phyloP scores from a whole-genome alignment of 2,888 invertebrate species.

The Rhimphoctona megacephalus region DNA sequence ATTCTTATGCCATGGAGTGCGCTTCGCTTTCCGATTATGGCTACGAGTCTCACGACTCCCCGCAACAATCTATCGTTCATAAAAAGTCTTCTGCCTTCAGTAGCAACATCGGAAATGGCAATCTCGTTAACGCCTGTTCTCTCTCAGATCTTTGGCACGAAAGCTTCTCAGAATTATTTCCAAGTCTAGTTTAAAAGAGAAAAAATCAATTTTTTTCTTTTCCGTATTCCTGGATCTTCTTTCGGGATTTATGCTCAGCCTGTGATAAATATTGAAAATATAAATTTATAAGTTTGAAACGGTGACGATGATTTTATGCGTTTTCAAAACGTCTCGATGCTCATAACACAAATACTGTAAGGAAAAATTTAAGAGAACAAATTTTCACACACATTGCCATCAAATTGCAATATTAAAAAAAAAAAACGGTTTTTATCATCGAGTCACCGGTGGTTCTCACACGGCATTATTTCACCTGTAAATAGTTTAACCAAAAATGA shows the following conservation, averaged over 20 bases:
- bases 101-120: slow-evolving; percentile 46
- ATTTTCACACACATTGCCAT: not conserved
- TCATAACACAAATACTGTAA: not conserved
- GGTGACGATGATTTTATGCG: not conserved
- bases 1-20: slow-evolving; percentile 70
- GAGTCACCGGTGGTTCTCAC: slow-evolving; percentile 1
- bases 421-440: not conserved
- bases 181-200: slow-evolving; percentile 87
- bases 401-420: not conserved
- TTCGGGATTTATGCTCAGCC: slow-evolving; percentile 62
- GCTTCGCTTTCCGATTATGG: slow-evolving; percentile 86
- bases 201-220: slow-evolving; percentile 2
- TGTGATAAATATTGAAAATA: slow-evolving; percentile 70
- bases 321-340: not conserved
- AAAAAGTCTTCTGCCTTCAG: slow-evolving; percentile 63
- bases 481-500: slow-evolving; percentile 30
- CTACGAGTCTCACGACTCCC: slow-evolving; percentile 89
- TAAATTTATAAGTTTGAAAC: slow-evolving; percentile 56
- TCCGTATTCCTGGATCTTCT: not conserved
- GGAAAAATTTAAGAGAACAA: not conserved
- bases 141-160: slow-evolving; percentile 90
- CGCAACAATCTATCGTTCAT: slow-evolving; percentile 73
- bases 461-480: slow-evolving; percentile 37
- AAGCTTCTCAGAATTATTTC: slow-evolving; percentile 92
- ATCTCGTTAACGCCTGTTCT: slow-evolving; percentile 82